A percentile compares a stretch with the other conserved stretches of the same genome.
These are phyloP conservation scores for Hyperopisus bebe DNA, from an alignment of 2,113 vertebrate species.

Conservation along the genomic window DNA sequence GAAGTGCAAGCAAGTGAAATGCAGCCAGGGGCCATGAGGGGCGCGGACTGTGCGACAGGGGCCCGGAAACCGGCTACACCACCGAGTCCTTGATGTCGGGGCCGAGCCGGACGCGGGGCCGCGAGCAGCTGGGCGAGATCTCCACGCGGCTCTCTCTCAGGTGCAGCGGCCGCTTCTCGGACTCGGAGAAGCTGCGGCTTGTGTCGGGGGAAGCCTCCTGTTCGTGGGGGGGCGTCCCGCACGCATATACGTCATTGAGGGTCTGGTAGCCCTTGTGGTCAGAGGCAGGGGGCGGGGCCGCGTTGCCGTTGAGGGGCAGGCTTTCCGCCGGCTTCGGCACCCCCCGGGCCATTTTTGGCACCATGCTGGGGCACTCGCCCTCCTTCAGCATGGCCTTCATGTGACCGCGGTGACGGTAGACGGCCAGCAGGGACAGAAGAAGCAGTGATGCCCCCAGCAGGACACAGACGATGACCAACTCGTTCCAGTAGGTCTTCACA, in stretches of 20 bases:
- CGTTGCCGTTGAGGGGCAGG: conserved; percentile 77
- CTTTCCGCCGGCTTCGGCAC: conserved; percentile 66
- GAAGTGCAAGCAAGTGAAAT: not conserved
- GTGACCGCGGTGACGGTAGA: conserved; percentile 68
- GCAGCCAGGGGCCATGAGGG: not conserved
- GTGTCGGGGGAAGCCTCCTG: conserved; percentile 66
- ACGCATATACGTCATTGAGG: conserved; percentile 77
- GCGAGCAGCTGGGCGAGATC: conserved; percentile 72
- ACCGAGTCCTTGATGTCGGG: conserved; percentile 93
- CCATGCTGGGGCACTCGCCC: conserved; percentile 63
- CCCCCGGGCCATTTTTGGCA: conserved; percentile 67
- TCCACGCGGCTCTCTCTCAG: conserved; percentile 79
- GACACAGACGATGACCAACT: conserved; percentile 80
- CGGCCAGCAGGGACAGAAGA: conserved; percentile 67
- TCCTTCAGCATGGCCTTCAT: conserved; percentile 88
- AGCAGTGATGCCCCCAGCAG: conserved; percentile 67
- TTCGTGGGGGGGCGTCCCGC: conserved; percentile 69
- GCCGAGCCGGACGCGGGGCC: conserved; percentile 84
- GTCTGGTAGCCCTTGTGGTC: conserved; percentile 95
- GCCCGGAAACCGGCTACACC: conserved; percentile 61
- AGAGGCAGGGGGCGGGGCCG: conserved; percentile 50
- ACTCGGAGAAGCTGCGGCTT: conserved; percentile 68
- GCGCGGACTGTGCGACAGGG: not conserved
- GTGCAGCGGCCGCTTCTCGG: conserved; percentile 75
- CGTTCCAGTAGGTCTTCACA: conserved; percentile 84